Conservation (phyloP, 2,888 invertebrate species). For the Tanytarsus gracilentus region DNA sequence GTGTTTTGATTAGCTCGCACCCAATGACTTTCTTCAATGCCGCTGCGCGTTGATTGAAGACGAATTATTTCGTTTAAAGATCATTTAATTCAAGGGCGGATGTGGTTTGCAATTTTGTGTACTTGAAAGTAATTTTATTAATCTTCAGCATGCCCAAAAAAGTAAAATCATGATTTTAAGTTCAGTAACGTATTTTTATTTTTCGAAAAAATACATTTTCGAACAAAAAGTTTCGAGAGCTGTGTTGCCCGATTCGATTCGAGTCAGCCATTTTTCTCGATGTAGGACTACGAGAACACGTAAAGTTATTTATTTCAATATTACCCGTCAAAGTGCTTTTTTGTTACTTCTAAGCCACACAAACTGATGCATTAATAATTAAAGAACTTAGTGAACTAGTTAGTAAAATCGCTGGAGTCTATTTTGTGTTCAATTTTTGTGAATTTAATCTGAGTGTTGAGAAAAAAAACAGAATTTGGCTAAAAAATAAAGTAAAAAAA, state of each 20-base stretch:
- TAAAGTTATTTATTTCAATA: not conserved
- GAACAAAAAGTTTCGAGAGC: not conserved
- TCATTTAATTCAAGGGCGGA: too few species aligned
- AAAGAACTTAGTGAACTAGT: not conserved
- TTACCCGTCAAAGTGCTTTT: not conserved
- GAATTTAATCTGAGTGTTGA: not conserved
- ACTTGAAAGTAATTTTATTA: too few species aligned
- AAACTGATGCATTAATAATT: slow-evolving; percentile 1
- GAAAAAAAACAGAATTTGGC: not conserved
- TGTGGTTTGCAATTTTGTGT: too few species aligned
- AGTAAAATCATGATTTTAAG: not conserved
- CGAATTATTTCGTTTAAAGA: too few species aligned
- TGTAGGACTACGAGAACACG: not conserved
- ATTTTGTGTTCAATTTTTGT: not conserved
- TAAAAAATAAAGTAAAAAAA: slow-evolving; percentile 11
- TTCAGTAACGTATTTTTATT: not conserved
- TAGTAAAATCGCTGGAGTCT: not conserved
- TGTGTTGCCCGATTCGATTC: not conserved
- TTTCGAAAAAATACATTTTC: not conserved
- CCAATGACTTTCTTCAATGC: too few species aligned
- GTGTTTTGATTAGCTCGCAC: too few species aligned
- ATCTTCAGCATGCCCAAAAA: too few species aligned
- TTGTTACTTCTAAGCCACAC: not conserved
- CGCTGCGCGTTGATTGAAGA: too few species aligned
- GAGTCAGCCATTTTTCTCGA: slow-evolving; percentile 1